Percentiles rank a stretch among this genome's conserved stretches.
Evolutionary conservation across 2,888 invertebrate genomes (phyloP).

Genomic region (Pyrocoelia pectoralis): DNA sequence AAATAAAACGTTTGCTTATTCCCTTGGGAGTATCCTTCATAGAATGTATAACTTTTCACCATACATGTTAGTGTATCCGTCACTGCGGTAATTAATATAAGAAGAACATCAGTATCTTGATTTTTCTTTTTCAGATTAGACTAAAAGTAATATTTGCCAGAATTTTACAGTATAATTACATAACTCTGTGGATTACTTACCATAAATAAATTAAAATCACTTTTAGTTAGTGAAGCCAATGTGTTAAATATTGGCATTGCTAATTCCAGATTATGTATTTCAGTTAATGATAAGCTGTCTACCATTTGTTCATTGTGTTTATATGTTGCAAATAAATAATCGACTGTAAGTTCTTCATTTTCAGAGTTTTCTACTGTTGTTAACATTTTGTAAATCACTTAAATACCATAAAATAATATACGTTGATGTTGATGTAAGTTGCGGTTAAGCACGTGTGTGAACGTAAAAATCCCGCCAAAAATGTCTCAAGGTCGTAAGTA

Average conservation of each 20-base stretch:
- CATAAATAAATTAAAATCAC: conserved; percentile 13
- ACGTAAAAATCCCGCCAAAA: too few species aligned
- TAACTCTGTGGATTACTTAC: conserved; percentile 11
- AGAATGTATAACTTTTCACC: conserved; percentile 21
- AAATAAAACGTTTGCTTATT: background rate
- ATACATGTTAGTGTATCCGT: conserved; percentile 26
- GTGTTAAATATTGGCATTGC: conserved; percentile 16
- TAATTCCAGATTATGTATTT: conserved; percentile 17
- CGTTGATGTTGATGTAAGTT: too few species aligned
- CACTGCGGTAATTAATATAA: background rate
- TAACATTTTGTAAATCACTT: too few species aligned
- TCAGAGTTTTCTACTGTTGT: too few species aligned
- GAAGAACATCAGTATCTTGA: background rate
- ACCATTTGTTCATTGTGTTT: conserved; percentile 8
- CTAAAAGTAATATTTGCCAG: background rate
- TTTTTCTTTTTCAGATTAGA: background rate
- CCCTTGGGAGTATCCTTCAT: background rate
- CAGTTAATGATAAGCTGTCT: conserved; percentile 7
- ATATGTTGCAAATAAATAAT: conserved; percentile 1
- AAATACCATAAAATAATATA: too few species aligned
- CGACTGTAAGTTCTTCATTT: conserved; percentile 8
- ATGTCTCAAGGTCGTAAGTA: too few species aligned
- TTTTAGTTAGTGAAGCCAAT: conserved; percentile 11
- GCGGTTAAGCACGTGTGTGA: too few species aligned
- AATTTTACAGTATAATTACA: background rate